Percentiles rank a stretch among this genome's conserved stretches.
phyloP scores from a whole-genome alignment of 35 echinoderm and acorn worm genomes.

The Heliocidaris erythrogramma region DNA sequence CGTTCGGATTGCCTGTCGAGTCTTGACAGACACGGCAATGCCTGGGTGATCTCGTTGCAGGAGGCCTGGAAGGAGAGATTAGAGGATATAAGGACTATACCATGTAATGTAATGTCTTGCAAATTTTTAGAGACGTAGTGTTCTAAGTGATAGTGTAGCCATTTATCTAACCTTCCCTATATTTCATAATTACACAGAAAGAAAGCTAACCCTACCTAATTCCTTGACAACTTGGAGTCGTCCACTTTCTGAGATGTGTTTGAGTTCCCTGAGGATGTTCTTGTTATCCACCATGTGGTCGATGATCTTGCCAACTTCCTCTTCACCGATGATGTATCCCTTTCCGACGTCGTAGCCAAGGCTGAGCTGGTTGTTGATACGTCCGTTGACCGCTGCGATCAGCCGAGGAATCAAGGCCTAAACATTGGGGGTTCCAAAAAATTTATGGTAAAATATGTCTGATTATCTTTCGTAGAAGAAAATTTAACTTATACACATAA shows the following conservation, averaged over 20 bases:
- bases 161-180: too few relatives aligned
- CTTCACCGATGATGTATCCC: slow-evolving; percentile 88
- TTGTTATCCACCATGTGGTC: slow-evolving; percentile 82
- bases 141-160: too few relatives aligned
- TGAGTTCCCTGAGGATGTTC: slow-evolving; percentile 79
- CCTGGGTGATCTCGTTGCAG: slow-evolving; percentile 92
- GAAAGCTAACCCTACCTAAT: slow-evolving; percentile 58
- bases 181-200: too few relatives aligned
- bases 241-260: slow-evolving; percentile 64
- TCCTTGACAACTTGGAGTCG: slow-evolving; percentile 83
- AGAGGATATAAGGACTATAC: neutral
- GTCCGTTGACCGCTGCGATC: slow-evolving; percentile 65
- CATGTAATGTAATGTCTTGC: neutral
- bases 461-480: neutral
- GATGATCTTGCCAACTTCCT: slow-evolving; percentile 85
- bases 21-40: slow-evolving; percentile 95
- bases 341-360: slow-evolving; percentile 97
- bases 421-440: neutral
- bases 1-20: slow-evolving; percentile 89
- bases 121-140: too few relatives aligned
- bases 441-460: neutral
- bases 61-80: slow-evolving; percentile 64
- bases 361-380: slow-evolving; percentile 88
- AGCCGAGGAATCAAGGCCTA: slow-evolving; percentile 84
- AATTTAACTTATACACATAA: neutral